These are phyloP conservation scores for Noctua comes DNA, from an alignment of 2,888 invertebrate genomes.

Conservation along the genomic window DNA sequence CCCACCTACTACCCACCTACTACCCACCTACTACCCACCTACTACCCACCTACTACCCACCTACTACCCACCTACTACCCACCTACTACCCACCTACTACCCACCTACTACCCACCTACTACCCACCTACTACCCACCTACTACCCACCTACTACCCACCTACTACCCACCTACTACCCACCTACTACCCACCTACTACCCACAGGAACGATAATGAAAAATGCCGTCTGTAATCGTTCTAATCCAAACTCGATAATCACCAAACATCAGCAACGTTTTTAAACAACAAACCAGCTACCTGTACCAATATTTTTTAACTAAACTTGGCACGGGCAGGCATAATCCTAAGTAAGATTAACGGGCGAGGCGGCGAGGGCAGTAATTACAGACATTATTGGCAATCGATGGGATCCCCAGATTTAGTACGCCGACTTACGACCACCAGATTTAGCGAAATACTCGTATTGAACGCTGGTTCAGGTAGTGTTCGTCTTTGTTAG, in stretches of 20 bases:
- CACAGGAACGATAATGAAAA: too few species aligned
- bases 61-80: too few species aligned
- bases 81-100: too few species aligned
- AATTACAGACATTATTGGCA: conserved; percentile 88
- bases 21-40: too few species aligned
- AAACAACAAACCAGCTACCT: conserved; percentile 50
- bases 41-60: too few species aligned
- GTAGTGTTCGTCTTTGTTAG: conserved; percentile 39
- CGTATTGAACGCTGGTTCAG: conserved; percentile 21
- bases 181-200: too few species aligned
- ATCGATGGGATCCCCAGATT: conserved; percentile 84
- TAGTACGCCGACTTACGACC: conserved; percentile 75
- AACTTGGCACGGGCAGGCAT: conserved; percentile 76
- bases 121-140: too few species aligned
- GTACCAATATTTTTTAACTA: conserved; percentile 81
- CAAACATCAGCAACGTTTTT: conserved; percentile 45
- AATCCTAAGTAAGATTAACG: conserved; percentile 76
- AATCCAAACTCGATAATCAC: conserved; percentile 46
- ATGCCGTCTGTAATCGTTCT: not conserved
- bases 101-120: too few species aligned
- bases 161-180: too few species aligned
- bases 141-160: too few species aligned
- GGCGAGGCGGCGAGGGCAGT: conserved; percentile 78
- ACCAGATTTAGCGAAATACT: conserved; percentile 62
- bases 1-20: too few species aligned